Evolutionary conservation across 2,113 vertebrate species (phyloP).

Genomic region (Pollimyrus isidori): DNA sequence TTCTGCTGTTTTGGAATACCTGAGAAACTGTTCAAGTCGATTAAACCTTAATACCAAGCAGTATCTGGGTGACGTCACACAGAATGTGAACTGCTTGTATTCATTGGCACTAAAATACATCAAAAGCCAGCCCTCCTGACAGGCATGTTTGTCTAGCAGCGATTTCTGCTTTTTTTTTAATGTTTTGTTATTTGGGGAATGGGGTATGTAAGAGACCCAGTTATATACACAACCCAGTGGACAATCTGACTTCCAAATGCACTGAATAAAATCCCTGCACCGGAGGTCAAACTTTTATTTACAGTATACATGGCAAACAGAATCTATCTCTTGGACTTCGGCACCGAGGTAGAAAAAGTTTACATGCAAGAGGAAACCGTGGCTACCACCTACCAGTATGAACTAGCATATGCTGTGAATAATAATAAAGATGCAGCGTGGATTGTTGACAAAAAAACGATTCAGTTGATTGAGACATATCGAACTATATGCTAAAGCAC

Average conservation of each 20-base stretch:
- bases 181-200: not conserved
- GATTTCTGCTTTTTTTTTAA: not conserved
- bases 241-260: not conserved
- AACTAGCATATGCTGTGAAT: not conserved
- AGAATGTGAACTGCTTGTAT: not conserved
- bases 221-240: not conserved
- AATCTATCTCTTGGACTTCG: constrained; percentile 10
- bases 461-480: not conserved
- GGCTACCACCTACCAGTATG: not conserved
- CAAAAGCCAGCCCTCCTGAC: not conserved
- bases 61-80: not conserved
- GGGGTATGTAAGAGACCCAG: not conserved
- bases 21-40: not conserved
- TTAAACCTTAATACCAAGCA: not conserved
- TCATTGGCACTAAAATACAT: not conserved
- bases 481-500: not conserved
- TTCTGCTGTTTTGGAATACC: not conserved
- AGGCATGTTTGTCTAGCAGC: not conserved
- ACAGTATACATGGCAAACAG: constrained; percentile 10
- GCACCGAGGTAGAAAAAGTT: not conserved
- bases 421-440: not conserved
- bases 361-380: not conserved
- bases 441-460: not conserved
- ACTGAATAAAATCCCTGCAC: not conserved
- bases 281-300: not conserved